Evolutionary conservation across 1,140 invertebrate species (phyloP).

Genomic region (Notospermus geniculatus): DNA sequence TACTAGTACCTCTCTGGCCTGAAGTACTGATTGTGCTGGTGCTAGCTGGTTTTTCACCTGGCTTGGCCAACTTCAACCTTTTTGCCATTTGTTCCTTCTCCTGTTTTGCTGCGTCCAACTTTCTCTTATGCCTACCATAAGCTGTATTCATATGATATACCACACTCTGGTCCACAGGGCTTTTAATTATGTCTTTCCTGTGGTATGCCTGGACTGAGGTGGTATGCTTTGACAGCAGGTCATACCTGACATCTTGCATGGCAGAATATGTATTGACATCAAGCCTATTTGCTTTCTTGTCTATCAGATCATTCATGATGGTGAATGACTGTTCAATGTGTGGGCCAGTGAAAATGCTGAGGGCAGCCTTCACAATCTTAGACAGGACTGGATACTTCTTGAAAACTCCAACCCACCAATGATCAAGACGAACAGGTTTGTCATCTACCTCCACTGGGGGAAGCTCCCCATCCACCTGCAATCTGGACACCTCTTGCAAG

Average conservation of each 20-base stretch:
- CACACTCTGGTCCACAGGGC: background rate
- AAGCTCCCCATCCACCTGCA: conserved; percentile 6
- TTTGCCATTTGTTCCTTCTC: conserved; percentile 1
- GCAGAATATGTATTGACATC: conserved; percentile 12
- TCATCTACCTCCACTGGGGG: too few relatives aligned
- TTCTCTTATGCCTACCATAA: background rate
- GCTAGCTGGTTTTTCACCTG: too few relatives aligned
- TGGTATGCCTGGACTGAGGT: conserved; percentile 15
- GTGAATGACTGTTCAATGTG: conserved; percentile 23
- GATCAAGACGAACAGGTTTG: conserved; percentile 5
- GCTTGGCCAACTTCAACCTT: background rate
- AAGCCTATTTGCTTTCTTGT: conserved; percentile 14
- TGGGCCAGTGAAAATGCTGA: conserved; percentile 26
- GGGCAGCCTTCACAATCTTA: conserved; percentile 7
- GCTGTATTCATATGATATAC: background rate
- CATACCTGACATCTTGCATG: conserved; percentile 25
- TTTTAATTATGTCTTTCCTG: conserved; percentile 12
- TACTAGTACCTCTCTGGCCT: too few relatives aligned
- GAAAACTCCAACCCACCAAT: conserved; percentile 18
- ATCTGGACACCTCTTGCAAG: conserved; percentile 9
- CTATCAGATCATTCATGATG: conserved; percentile 19
- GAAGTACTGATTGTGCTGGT: too few relatives aligned
- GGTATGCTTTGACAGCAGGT: background rate
- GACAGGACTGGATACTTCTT: conserved; percentile 16
- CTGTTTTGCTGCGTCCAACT: too few relatives aligned